Percentiles rank a stretch among this genome's conserved stretches.
These are phyloP conservation scores for Ennomos erosarius DNA, from an alignment of 2,888 invertebrate species.

Conservation along the genomic window DNA sequence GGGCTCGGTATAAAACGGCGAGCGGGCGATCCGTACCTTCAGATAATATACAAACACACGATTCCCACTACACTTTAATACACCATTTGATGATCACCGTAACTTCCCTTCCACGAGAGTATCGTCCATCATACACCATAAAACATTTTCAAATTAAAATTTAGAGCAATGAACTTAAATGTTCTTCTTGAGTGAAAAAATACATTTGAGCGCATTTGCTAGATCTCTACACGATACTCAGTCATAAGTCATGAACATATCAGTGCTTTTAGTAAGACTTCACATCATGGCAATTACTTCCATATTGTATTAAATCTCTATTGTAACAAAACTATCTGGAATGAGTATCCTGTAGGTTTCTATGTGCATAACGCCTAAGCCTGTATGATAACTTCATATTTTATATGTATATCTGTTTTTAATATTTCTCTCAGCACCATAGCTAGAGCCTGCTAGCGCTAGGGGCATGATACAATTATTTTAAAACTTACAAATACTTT, in stretches of 20 bases:
- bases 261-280: constrained; percentile 32
- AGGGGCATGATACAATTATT: no score
- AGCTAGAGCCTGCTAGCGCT: constrained; percentile 15
- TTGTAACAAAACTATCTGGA: constrained; percentile 35
- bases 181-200: constrained; percentile 43
- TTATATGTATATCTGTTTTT: constrained; percentile 19
- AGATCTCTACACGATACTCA: constrained; percentile 54
- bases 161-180: constrained; percentile 41
- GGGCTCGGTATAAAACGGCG: constrained; percentile 18
- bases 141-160: constrained; percentile 37
- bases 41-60: constrained; percentile 36
- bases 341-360: constrained; percentile 54
- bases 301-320: constrained; percentile 39
- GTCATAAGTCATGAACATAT: constrained; percentile 27
- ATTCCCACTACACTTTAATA: constrained; percentile 42
- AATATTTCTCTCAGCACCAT: constrained; percentile 25
- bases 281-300: constrained; percentile 40
- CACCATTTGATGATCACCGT: constrained; percentile 57
- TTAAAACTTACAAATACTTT: no score
- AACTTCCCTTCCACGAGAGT: constrained; percentile 64
- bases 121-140: constrained; percentile 59
- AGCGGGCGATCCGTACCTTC: constrained; percentile 20
- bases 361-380: constrained; percentile 45
- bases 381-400: constrained; percentile 39
- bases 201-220: constrained; percentile 46